Evolutionary conservation across 2,113 vertebrate genomes (phyloP).

Genomic region (Sander lucioperca): DNA sequence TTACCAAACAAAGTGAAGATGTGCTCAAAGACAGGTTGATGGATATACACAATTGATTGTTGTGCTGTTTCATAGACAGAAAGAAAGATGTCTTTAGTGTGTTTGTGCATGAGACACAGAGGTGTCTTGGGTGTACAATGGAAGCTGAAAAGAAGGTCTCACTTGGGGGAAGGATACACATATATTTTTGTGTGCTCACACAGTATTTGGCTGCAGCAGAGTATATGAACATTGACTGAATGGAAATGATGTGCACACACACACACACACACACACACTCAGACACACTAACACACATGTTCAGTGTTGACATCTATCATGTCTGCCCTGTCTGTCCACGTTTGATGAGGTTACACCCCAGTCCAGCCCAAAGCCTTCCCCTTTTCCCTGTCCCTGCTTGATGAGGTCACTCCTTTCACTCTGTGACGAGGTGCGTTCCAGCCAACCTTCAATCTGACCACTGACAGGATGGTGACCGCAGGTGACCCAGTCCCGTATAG

Average conservation of each 20-base stretch:
- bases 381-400: slow-evolving; percentile 49
- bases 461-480: slow-evolving; percentile 50
- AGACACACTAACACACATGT: slow-evolving; percentile 34
- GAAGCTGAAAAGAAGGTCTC: slow-evolving; percentile 1
- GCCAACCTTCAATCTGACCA: slow-evolving; percentile 65
- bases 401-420: slow-evolving; percentile 70
- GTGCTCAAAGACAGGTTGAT: background rate
- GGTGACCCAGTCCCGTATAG: background rate
- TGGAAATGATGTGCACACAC: slow-evolving; percentile 28
- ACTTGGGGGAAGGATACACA: background rate
- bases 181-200: background rate
- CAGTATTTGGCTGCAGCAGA: background rate
- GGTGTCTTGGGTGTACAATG: background rate
- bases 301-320: slow-evolving; percentile 58
- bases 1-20: background rate
- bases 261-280: background rate
- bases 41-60: background rate
- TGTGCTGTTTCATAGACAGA: background rate
- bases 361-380: slow-evolving; percentile 54
- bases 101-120: background rate
- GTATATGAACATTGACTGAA: slow-evolving; percentile 12
- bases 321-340: slow-evolving; percentile 58
- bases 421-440: slow-evolving; percentile 48
- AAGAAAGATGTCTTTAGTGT: background rate
- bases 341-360: slow-evolving; percentile 66